Base-by-base conservation (phyloP, 2,113 vertebrate genomes). In the Pelvicachromis taeniatus region DNA sequence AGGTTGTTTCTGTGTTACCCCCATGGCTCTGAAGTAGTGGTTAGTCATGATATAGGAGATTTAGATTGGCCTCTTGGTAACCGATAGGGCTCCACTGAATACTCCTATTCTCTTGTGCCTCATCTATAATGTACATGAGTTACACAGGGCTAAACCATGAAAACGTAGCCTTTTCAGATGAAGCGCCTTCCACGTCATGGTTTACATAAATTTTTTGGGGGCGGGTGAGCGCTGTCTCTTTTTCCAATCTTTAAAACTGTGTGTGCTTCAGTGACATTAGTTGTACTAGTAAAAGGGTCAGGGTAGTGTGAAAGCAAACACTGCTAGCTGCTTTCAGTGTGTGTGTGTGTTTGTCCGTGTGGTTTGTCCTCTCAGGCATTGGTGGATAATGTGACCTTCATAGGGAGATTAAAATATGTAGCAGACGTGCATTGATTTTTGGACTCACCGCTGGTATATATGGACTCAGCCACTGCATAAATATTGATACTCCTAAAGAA, bases 351-450 rank as follows among this genome's bases (percentile, higher is more conserved):
- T 10, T 40, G 21, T 59, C 40, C 73, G 78, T 45, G 84, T 38
- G 63, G 23, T 70, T 48, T 38, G 13, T 77, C 83, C 86, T 88
- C 83, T 77, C 80, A 88, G 82, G 85, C 87, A 19, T 70, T 89
- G 89, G 84, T 85, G 88, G 78, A 87, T 91, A 92, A 93, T 93
- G 90, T 94, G 95, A 95, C 94, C 94, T 95, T 95, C 94, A 94
- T 92, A 81, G 85, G 85, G 88, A 94, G 91, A 94, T 94, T 90
- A 91, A 94, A 95, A 94, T 95, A 94, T 94, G 93, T 89, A 92
- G 91, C 91, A 92, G 89, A 77, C 89, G 6, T 90, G 65, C 88
- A 95, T 95, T 95, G 94, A 95, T 95, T 95, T 94, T 86, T 90
- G 68, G 84, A 84, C 90, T 78, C 88, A 88, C 91, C 61, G 83